These are phyloP conservation scores for Centropristis striata DNA, from an alignment of 2,113 vertebrate genomes.

Conservation along the genomic window DNA sequence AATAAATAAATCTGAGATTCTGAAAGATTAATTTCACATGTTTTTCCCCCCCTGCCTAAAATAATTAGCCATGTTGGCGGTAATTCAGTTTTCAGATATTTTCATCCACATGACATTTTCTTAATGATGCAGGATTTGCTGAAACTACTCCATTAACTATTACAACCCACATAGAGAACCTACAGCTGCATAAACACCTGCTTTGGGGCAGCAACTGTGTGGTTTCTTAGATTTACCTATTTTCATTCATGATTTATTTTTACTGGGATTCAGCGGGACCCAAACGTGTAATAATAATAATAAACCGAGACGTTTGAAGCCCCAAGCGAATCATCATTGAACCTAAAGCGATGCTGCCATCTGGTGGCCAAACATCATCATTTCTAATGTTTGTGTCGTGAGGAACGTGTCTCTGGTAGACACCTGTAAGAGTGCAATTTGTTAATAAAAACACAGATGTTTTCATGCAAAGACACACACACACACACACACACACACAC, in stretches of 20 bases:
- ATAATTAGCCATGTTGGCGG: not conserved
- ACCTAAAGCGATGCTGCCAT: slow-evolving; percentile 62
- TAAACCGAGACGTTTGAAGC: not conserved
- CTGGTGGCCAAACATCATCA: slow-evolving; percentile 59
- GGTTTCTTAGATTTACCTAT: slow-evolving; percentile 9
- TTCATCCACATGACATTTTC: not conserved
- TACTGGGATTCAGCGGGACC: not conserved
- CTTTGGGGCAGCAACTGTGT: not conserved
- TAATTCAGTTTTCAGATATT: not conserved
- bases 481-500: slow-evolving; percentile 4
- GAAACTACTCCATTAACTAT: not conserved
- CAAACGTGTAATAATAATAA: not conserved
- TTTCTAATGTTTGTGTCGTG: not conserved
- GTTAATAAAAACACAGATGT: not conserved
- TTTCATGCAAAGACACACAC: not conserved
- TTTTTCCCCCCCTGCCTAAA: not conserved
- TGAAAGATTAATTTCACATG: not conserved
- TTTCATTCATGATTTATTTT: slow-evolving; percentile 27
- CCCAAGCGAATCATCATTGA: not conserved
- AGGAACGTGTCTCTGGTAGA: not conserved
- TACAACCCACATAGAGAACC: not conserved
- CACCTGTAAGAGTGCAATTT: not conserved
- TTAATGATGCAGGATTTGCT: not conserved
- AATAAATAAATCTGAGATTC: not conserved
- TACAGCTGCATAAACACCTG: slow-evolving; percentile 10